phyloP scores from a whole-genome alignment of 2,113 vertebrate species.

The Gasterosteus aculeatus region DNA sequence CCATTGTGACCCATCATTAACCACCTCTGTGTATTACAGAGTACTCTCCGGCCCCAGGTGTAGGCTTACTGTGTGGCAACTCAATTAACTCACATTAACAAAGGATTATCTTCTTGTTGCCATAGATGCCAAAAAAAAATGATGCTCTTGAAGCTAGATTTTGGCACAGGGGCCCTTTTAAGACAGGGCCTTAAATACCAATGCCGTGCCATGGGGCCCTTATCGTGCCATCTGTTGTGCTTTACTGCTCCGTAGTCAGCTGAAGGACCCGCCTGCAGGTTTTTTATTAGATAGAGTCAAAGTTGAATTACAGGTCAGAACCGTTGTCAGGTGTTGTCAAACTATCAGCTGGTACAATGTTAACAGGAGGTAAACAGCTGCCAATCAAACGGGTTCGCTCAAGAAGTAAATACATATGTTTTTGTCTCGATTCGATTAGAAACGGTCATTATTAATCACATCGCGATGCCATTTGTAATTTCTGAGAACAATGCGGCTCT shows the following conservation, averaged over 20 bases:
- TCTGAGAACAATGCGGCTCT: slow-evolving; percentile 15
- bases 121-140: background rate
- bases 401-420: background rate
- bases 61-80: background rate
- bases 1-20: background rate
- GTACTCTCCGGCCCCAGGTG: background rate
- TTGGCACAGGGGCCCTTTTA: background rate
- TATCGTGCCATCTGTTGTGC: background rate
- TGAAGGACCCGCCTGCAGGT: background rate
- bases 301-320: background rate
- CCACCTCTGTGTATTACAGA: background rate
- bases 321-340: background rate
- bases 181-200: background rate
- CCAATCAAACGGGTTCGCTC: background rate
- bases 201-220: too few species aligned
- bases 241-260: background rate
- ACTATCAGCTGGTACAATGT: background rate
- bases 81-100: background rate
- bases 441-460: background rate
- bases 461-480: too few species aligned
- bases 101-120: too few species aligned
- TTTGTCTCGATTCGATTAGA: background rate
- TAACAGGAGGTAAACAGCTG: background rate
- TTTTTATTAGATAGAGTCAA: background rate
- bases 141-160: background rate